Conservation (phyloP, 2,888 invertebrate species). For the Cantharis rufa region DNA sequence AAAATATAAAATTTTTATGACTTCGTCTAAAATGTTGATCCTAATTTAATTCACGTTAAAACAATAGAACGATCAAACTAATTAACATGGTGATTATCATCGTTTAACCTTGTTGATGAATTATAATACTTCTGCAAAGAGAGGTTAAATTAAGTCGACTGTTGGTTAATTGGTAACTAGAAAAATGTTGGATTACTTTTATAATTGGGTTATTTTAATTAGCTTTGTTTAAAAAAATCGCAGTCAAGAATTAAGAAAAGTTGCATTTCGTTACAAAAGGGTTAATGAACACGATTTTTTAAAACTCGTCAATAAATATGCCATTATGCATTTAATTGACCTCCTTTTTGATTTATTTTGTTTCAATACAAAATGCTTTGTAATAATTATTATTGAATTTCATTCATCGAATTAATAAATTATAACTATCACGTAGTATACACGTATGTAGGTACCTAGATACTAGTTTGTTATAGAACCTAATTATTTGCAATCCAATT, state of each 20-base stretch:
- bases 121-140: background rate
- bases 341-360: background rate
- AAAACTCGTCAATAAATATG: background rate
- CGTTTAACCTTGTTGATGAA: background rate
- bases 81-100: background rate
- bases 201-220: background rate
- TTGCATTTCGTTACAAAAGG: background rate
- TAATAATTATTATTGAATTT: background rate
- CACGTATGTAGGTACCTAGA: no score
- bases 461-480: background rate
- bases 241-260: background rate
- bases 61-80: slow-evolving; percentile 2
- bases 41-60: background rate
- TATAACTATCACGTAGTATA: background rate
- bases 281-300: background rate
- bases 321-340: background rate
- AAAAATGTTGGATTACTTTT: background rate
- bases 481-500: background rate
- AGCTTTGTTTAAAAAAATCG: background rate
- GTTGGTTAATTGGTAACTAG: background rate
- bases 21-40: background rate
- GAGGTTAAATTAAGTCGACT: background rate
- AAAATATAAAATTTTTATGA: background rate
- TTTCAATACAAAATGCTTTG: background rate
- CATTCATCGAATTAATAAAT: background rate